Evolutionary conservation across 1,140 invertebrate genomes (phyloP).

Genomic region (Drosophila dunni): DNA sequence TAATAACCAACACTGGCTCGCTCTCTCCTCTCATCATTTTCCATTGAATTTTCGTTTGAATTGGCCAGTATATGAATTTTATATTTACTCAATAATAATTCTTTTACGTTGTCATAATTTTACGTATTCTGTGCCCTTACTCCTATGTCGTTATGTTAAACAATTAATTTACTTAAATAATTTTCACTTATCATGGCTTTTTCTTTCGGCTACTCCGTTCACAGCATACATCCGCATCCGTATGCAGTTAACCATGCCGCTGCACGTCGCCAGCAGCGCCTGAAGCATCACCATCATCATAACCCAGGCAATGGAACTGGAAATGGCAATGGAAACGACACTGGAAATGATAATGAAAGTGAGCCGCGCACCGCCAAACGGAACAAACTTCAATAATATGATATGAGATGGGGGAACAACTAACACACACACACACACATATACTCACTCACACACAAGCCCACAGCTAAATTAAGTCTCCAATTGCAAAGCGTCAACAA

Average conservation of each 20-base stretch:
- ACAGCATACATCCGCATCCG: constrained; percentile 72
- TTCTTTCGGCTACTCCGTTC: constrained; percentile 13
- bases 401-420: background rate
- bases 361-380: constrained; percentile 42
- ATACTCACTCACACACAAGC: constrained; percentile 1
- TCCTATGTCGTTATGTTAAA: background rate
- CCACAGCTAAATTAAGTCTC: constrained; percentile 17
- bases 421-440: constrained; percentile 24
- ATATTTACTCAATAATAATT: constrained; percentile 26
- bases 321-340: background rate
- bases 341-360: constrained; percentile 19
- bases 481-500: constrained; percentile 29
- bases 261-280: constrained; percentile 59
- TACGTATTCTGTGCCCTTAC: constrained; percentile 8
- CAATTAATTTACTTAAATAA: background rate
- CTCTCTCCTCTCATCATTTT: constrained; percentile 32
- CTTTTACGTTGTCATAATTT: constrained; percentile 49
- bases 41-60: constrained; percentile 58
- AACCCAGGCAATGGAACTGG: constrained; percentile 1
- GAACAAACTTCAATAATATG: constrained; percentile 54
- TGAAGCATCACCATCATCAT: constrained; percentile 61
- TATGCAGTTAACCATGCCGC: constrained; percentile 52
- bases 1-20: constrained; percentile 8
- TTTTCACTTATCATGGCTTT: constrained; percentile 18
- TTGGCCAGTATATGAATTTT: constrained; percentile 71